These are phyloP conservation scores for Aspidoscelis tigris DNA, from an alignment of 2,113 vertebrate genomes.

Conservation along the genomic window DNA sequence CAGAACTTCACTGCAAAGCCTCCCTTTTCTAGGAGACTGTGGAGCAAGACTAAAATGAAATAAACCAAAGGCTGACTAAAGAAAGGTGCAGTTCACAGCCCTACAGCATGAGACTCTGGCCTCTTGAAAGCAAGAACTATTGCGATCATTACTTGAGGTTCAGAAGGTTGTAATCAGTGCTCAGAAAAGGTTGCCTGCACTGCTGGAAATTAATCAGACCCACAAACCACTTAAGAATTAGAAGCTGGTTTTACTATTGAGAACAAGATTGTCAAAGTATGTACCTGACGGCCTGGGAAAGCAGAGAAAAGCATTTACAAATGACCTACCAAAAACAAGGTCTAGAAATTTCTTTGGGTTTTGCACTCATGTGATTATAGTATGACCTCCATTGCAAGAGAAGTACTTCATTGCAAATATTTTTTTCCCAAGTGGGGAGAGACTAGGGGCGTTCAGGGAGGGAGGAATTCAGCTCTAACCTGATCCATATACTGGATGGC, in stretches of 20 bases:
- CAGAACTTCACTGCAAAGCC: neutral
- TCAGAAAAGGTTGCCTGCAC: neutral
- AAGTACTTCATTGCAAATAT: neutral
- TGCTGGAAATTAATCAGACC: neutral
- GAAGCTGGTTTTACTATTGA: neutral
- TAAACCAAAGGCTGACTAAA: slow-evolving; percentile 8
- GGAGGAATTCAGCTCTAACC: too few relatives aligned
- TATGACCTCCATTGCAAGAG: neutral
- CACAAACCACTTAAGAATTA: neutral
- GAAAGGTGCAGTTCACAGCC: neutral
- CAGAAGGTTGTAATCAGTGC: neutral
- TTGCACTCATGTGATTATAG: neutral
- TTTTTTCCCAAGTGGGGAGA: neutral
- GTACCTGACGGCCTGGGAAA: neutral
- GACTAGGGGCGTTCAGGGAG: too few relatives aligned
- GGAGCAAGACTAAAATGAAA: neutral
- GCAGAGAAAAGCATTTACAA: too few relatives aligned
- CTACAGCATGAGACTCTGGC: neutral
- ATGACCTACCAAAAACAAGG: neutral
- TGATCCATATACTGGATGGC: too few relatives aligned
- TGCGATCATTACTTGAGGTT: neutral
- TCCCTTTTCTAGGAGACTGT: neutral
- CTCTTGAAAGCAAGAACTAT: neutral
- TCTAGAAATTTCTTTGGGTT: neutral
- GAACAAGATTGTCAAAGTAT: neutral